Base-by-base conservation (phyloP, 2,888 invertebrate genomes). In the Scrobipalpa costella region DNA sequence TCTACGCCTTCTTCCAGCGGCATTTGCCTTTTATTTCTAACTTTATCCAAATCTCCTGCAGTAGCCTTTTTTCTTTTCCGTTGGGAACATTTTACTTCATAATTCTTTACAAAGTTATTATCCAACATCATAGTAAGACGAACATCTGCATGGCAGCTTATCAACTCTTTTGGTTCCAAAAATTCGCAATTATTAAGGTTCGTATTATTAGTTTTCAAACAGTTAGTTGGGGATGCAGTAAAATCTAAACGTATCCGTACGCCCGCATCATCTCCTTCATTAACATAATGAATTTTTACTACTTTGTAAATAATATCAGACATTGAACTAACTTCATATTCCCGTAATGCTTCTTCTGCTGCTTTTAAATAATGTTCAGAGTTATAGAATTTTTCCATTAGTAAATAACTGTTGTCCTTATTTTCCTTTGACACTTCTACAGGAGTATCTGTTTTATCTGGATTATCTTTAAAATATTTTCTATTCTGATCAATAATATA, bases 201-300 rank as follows among this genome's bases (percentile, higher is more conserved):
- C 8, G 50, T 49, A 44, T 52, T 61, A 15, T 71, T 69, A 44
- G 68, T 63, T 38, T 70, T 64, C 7, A 75, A 64, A 67, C 80
- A 80, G 27, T 66, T 71, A 3, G 78, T 77, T 17, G 75, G 76
- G 52, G 78, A 70, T 57, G 77, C 69, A 13, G 69, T 68, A 71
- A 73, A 83, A 49, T 74, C 65, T 11, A 83, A 68, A 63, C 77
- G 86, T 59, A 85, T 90, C 17, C 92, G 67, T 15, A 73, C 73
- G 19, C 94, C 95, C 11, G 92, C 77, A 0, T 93, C 93, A 0
- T 93, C 77, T 81, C 94, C 92, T 55, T 77, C 79, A 0, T 84
- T 83, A 2, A 92, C 92, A 3, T 82, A 76, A n/a, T 80, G 67
- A 47, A 93, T 76, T 66, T 86, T 74, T 21, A 69, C 68, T 52